Conservation (phyloP, 1,140 invertebrate genomes). For the Scaptomyza graminum region DNA sequence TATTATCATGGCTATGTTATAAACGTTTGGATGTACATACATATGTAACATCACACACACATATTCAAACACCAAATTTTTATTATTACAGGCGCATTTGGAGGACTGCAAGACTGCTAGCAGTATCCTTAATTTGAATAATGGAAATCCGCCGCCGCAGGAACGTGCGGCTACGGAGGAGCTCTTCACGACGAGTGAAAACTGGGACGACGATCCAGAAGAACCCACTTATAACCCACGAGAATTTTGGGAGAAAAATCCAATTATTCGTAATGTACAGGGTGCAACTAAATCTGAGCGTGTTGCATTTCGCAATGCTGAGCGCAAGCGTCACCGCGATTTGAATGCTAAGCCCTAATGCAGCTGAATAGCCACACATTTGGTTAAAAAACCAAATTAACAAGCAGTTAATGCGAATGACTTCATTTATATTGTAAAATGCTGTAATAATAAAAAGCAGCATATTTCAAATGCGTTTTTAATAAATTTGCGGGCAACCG, state of each 20-base stretch:
- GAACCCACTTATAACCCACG: constrained; percentile 41
- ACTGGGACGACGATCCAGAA: constrained; percentile 56
- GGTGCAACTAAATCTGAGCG: constrained; percentile 17
- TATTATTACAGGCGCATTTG: constrained; percentile 23
- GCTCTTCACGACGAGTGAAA: constrained; percentile 16
- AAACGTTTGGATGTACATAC: too few species aligned
- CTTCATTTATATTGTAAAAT: too few species aligned
- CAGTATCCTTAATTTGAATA: not conserved
- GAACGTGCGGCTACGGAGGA: not conserved
- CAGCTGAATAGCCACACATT: not conserved
- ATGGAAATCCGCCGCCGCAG: not conserved
- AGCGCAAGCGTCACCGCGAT: constrained; percentile 28
- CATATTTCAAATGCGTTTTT: not conserved
- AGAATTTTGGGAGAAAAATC: constrained; percentile 10
- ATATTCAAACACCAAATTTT: too few species aligned
- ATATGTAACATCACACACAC: too few species aligned
- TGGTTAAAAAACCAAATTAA: too few species aligned
- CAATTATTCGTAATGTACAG: constrained; percentile 21
- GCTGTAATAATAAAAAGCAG: too few species aligned
- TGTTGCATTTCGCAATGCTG: constrained; percentile 26
- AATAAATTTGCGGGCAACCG: not conserved
- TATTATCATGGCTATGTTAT: not conserved
- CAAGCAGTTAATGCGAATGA: too few species aligned
- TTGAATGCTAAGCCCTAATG: not conserved
- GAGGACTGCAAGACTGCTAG: not conserved